phyloP scores from a whole-genome alignment of 1,140 invertebrate species.

The Saccostrea glomerata region DNA sequence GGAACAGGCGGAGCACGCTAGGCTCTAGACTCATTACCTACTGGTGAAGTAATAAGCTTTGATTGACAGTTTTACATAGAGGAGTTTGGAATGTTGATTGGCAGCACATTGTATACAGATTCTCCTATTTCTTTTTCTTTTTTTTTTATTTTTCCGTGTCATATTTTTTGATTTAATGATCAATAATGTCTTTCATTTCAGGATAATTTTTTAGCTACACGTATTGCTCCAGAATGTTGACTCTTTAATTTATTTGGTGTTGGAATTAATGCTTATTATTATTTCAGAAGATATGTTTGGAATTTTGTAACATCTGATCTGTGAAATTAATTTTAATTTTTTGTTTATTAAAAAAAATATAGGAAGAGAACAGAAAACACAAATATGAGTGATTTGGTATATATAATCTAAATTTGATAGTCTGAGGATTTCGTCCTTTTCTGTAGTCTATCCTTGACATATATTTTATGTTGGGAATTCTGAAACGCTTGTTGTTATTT shows the following conservation, averaged over 20 bases:
- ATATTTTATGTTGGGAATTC: no score
- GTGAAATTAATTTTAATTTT: not conserved
- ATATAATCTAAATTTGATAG: no score
- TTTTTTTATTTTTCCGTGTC: not conserved
- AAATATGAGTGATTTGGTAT: not conserved
- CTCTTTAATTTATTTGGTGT: not conserved
- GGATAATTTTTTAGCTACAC: not conserved
- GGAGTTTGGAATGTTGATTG: not conserved
- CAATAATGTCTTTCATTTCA: not conserved
- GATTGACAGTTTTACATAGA: slow-evolving; percentile 14
- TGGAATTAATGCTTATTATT: not conserved
- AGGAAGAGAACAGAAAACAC: not conserved
- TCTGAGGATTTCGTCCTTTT: no score
- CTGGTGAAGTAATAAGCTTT: slow-evolving; percentile 22
- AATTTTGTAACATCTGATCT: slow-evolving; percentile 31
- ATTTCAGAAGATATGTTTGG: slow-evolving; percentile 1
- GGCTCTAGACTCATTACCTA: not conserved
- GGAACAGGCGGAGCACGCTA: slow-evolving; percentile 19
- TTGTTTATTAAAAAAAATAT: not conserved
- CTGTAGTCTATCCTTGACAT: no score
- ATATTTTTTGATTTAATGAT: not conserved
- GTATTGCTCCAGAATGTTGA: not conserved
- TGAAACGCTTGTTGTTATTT: no score
- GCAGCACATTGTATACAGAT: slow-evolving; percentile 8
- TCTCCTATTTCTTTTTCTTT: not conserved